A percentile compares a stretch with the other conserved stretches of the same genome.
phyloP scores from a whole-genome alignment of 1,140 invertebrate species.

The Glossosoma conforme region DNA sequence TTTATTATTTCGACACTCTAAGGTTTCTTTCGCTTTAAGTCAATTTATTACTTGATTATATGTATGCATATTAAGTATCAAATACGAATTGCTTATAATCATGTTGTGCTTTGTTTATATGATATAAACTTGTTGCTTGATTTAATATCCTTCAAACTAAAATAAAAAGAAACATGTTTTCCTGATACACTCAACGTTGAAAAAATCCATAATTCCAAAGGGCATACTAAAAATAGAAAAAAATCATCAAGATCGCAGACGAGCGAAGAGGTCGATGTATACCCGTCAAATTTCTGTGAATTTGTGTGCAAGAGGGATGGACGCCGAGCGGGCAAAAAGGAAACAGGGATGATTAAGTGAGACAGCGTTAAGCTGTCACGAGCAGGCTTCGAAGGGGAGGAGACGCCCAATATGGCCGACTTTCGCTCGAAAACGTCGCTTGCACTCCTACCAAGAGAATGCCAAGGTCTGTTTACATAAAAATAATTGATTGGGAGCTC shows the following conservation, averaged over 20 bases:
- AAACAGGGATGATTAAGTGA: constrained; percentile 32
- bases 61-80: no score
- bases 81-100: no score
- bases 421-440: constrained; percentile 20
- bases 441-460: constrained; percentile 17
- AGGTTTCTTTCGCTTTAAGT: no score
- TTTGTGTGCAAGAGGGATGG: constrained; percentile 17
- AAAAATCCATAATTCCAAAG: constrained; percentile 18
- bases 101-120: no score
- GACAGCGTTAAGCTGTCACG: constrained; percentile 29
- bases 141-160: no score
- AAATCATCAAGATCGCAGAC: constrained; percentile 16
- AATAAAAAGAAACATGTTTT: no score
- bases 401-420: constrained; percentile 23
- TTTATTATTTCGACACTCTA: no score
- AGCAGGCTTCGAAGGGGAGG: constrained; percentile 20
- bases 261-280: constrained; percentile 3
- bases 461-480: constrained; percentile 27
- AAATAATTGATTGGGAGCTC: constrained; percentile 18
- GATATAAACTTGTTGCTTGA: no score
- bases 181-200: no score
- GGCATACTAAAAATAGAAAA: constrained; percentile 16
- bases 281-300: constrained; percentile 7
- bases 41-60: no score
- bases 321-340: constrained; percentile 20